Conservation (phyloP, 2,113 vertebrate genomes). For the Centrocercus urophasianus region DNA sequence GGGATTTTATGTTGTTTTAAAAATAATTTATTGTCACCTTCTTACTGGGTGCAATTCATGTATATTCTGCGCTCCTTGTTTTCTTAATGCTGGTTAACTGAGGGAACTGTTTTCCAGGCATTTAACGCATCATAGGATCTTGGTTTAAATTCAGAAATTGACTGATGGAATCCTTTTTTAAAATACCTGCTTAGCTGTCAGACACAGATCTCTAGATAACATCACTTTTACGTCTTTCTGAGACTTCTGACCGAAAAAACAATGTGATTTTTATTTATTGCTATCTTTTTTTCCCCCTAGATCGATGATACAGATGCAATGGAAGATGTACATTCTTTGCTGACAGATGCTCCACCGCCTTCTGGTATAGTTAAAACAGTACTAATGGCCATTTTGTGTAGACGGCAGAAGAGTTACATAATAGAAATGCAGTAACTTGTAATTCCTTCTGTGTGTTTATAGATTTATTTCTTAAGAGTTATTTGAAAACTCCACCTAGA, state of each 20-base stretch:
- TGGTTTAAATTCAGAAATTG: not conserved
- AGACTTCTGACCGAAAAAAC: not conserved
- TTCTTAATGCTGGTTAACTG: not conserved
- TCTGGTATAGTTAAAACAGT: slow-evolving; percentile 78
- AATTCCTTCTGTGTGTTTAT: not conserved
- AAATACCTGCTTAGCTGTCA: not conserved
- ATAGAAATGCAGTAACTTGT: not conserved
- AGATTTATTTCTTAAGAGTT: not conserved
- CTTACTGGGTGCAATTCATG: not conserved
- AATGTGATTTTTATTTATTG: not conserved
- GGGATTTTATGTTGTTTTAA: not conserved
- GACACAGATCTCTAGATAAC: not conserved
- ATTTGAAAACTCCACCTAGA: not conserved
- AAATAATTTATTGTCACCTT: not conserved
- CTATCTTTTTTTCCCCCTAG: slow-evolving; percentile 64
- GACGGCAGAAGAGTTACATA: not conserved
- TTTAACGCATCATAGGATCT: not conserved
- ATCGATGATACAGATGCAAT: slow-evolving; percentile 97
- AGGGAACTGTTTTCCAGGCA: not conserved
- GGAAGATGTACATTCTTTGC: slow-evolving; percentile 94
- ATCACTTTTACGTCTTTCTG: not conserved
- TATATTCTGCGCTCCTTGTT: not conserved
- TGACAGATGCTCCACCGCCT: slow-evolving; percentile 90
- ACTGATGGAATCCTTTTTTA: not conserved
- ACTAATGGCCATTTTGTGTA: not conserved